Conservation (phyloP, 2,888 invertebrate genomes). For the Lochmaea crataegi region DNA sequence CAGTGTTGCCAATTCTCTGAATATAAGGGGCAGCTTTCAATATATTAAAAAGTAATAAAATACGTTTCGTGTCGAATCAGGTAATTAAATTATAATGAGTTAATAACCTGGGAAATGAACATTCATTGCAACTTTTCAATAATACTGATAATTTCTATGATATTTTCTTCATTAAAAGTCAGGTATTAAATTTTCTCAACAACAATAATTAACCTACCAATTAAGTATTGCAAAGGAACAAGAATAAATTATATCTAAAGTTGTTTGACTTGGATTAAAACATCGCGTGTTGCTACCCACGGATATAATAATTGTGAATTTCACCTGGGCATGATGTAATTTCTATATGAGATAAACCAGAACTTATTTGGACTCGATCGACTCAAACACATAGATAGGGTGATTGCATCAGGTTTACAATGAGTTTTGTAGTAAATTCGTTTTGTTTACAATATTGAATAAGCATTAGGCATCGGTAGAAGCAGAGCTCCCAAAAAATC, state of each 20-base stretch:
- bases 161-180: background rate
- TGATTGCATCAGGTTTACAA: background rate
- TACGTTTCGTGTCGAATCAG: too few species aligned
- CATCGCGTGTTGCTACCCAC: conserved; percentile 40
- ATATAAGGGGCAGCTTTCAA: too few species aligned
- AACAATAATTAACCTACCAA: conserved; percentile 30
- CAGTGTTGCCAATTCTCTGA: too few species aligned
- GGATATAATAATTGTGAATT: conserved; percentile 41
- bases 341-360: conserved; percentile 38
- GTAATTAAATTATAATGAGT: background rate
- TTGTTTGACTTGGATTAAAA: conserved; percentile 33
- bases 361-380: conserved; percentile 40
- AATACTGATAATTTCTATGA: background rate
- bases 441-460: too few species aligned
- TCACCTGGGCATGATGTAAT: conserved; percentile 47
- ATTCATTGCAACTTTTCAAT: background rate
- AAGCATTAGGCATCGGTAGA: too few species aligned
- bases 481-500: too few species aligned
- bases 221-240: conserved; percentile 27
- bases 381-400: conserved; percentile 14
- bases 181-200: conserved; percentile 19
- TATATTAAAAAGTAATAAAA: too few species aligned
- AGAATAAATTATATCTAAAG: conserved; percentile 25
- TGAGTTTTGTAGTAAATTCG: background rate
- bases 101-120: background rate